Conservation (phyloP, 2,888 invertebrate species). For the Mythimna impura region DNA sequence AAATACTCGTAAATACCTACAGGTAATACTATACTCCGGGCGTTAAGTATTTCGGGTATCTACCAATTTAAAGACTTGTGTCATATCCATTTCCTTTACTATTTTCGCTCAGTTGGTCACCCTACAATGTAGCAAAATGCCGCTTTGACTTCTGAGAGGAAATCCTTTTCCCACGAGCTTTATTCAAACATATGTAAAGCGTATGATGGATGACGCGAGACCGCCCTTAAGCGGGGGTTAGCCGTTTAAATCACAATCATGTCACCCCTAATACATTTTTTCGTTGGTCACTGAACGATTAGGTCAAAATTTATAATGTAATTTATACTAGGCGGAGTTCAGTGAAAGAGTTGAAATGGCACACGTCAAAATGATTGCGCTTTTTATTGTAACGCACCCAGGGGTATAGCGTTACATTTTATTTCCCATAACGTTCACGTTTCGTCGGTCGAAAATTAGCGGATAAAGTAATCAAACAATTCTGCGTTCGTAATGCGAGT, state of each 20-base stretch:
- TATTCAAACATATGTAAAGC: slow-evolving; percentile 91
- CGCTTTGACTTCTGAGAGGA: slow-evolving; percentile 89
- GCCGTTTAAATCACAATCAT: slow-evolving; percentile 89
- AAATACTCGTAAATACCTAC: not conserved
- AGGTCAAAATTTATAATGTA: slow-evolving; percentile 87
- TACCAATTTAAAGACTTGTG: not conserved
- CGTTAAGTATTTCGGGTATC: not conserved
- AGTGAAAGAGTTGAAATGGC: slow-evolving; percentile 84
- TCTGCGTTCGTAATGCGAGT: slow-evolving; percentile 72
- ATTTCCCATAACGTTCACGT: slow-evolving; percentile 49
- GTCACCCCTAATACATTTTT: slow-evolving; percentile 84
- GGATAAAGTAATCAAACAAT: slow-evolving; percentile 73
- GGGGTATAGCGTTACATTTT: slow-evolving; percentile 79
- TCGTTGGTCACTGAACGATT: slow-evolving; percentile 86
- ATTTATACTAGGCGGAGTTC: slow-evolving; percentile 80
- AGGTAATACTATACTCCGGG: no score
- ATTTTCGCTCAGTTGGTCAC: slow-evolving; percentile 70
- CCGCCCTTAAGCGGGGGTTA: slow-evolving; percentile 83
- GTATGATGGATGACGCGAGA: slow-evolving; percentile 89
- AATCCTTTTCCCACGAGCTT: slow-evolving; percentile 91
- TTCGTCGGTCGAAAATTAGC: slow-evolving; percentile 51
- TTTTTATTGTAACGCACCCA: slow-evolving; percentile 83
- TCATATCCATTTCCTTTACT: slow-evolving; percentile 21
- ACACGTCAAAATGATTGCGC: slow-evolving; percentile 86
- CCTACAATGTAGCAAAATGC: slow-evolving; percentile 79